These are phyloP conservation scores for Sphaeramia orbicularis DNA, from an alignment of 2,797 vertebrate species.

Conservation along the genomic window DNA sequence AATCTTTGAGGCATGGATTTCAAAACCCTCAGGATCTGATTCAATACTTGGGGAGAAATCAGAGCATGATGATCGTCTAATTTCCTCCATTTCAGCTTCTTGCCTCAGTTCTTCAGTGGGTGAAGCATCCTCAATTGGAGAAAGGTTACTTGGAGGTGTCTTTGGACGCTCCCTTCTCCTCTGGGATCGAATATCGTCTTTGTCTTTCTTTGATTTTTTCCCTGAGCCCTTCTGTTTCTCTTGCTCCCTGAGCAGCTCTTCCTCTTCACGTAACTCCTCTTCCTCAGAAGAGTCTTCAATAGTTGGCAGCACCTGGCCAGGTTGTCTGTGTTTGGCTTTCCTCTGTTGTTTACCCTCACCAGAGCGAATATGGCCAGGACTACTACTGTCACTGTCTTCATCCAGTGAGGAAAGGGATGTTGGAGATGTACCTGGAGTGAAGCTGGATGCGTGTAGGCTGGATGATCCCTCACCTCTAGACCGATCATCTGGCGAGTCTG, in stretches of 20 bases:
- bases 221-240: constrained; percentile 96
- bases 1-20: constrained; percentile 94
- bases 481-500: constrained; percentile 97
- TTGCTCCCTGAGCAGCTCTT: constrained; percentile 95
- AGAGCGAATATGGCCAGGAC: constrained; percentile 92
- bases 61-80: constrained; percentile 96
- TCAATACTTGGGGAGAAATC: constrained; percentile 98
- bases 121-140: constrained; percentile 98
- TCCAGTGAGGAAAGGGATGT: constrained; percentile 98
- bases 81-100: constrained; percentile 98
- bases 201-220: constrained; percentile 98
- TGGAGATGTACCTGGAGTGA: constrained; percentile 98
- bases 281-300: constrained; percentile 99
- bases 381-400: constrained; percentile 99
- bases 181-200: constrained; percentile 96
- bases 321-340: constrained; percentile 95
- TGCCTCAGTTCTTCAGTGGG: constrained; percentile 97
- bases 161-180: constrained; percentile 94
- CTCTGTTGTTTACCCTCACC: constrained; percentile 95
- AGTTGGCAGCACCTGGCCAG: constrained; percentile 94
- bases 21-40: constrained; percentile 97
- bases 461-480: constrained; percentile 98
- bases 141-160: constrained; percentile 97
- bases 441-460: constrained; percentile 97
- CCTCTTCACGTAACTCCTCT: constrained; percentile 96